Evolutionary conservation across 2,888 invertebrate species (phyloP), one percentile per base, ranked within the genome.

Genomic region (Caenorhabditis virilis): DNA sequence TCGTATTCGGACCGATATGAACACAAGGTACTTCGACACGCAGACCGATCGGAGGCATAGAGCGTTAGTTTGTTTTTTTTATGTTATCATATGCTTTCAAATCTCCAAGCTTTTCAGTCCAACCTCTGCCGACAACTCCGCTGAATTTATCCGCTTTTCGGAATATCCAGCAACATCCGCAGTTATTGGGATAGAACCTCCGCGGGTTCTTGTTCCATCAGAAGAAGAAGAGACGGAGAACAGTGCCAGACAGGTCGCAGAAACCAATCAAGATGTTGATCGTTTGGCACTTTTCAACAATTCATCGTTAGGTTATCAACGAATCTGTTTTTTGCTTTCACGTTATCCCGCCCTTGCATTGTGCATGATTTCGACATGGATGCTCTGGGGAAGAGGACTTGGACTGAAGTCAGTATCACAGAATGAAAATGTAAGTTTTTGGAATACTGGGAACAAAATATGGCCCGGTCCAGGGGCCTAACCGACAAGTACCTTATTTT

Each of bases 391-490:
- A 48, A 45, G 64, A 13, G 64, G 64, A 39, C 20, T 65, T 26
- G 56, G 59, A 16, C 33, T 59, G 55, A 47, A 6, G 4, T 47
- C 59, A 6, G 52, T 51, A 18, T 23, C 49, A 15, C 48, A 55
- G n/a, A 59, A 56, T 30, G 65, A 65, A 25, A 58, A 64, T 35
- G 50, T 62, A 70, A 91, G 87, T 77, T 89, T 89, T 77, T 89
- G 88, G 85, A 95, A 97, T 23, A 88, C 87, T 0, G 91, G 90
- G 80, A 91, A 89, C 26, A 90, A 86, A 78, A 89, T 88, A 82
- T 95, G 95, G n/a, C n/a, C n/a, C n/a, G n/a, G n/a, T n/a, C n/a
- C n/a, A n/a, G n/a, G n/a, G n/a, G n/a, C n/a, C n/a, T n/a, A n/a
- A n/a, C n/a, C n/a, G n/a, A n/a, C n/a, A n/a, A n/a, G n/a, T n/a